phyloP scores from a whole-genome alignment of 2,797 vertebrate species.

The Galagoides demidoff region DNA sequence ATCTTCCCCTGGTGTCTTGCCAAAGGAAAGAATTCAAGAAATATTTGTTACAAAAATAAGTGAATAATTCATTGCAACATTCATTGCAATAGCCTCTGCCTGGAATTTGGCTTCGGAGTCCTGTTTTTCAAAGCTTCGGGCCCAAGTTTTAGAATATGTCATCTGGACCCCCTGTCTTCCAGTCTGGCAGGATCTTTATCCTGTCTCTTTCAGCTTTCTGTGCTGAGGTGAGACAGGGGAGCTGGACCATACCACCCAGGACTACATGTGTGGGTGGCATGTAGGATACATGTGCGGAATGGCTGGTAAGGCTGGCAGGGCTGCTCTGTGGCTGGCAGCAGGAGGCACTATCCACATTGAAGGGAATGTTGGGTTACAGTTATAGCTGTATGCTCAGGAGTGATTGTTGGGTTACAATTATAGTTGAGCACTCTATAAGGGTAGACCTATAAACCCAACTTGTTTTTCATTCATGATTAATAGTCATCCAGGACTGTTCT shows the following conservation, averaged over 20 bases:
- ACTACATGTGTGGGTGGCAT: background rate
- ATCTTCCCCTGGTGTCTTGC: constrained; percentile 42
- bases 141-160: background rate
- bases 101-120: constrained; percentile 27
- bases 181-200: background rate
- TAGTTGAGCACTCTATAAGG: background rate
- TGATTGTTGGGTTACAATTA: background rate
- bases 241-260: background rate
- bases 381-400: background rate
- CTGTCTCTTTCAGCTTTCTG: background rate
- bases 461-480: background rate
- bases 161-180: background rate
- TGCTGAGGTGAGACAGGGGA: background rate
- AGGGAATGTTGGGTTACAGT: background rate
- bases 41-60: constrained; percentile 65
- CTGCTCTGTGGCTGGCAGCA: background rate
- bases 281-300: background rate
- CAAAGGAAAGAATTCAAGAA: constrained; percentile 70
- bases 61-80: constrained; percentile 52
- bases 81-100: background rate
- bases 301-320: background rate
- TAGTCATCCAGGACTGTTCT: background rate
- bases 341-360: background rate
- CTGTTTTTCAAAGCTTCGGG: background rate
- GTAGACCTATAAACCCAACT: background rate